Base-by-base conservation (phyloP, 2,113 vertebrate genomes). In the Mobula hypostoma region DNA sequence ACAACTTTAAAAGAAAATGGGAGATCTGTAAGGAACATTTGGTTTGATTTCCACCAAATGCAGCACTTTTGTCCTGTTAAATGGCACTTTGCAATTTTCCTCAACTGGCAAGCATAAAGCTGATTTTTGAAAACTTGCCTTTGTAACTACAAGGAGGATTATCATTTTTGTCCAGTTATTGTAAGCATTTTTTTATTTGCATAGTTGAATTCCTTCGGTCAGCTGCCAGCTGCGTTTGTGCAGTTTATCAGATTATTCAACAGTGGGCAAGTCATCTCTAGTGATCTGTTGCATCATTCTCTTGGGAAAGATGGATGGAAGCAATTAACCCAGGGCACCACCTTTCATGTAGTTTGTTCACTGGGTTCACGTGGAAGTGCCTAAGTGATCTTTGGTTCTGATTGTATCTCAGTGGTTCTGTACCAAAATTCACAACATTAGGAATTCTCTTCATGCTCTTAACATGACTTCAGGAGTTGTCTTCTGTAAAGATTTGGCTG, bases 301-400 rank as follows among this genome's bases (percentile, higher is more conserved):
- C 95, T 96, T 96, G 94, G 94, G 56, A 95, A 95, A 95, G 95
- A 95, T 95, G 68, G 95, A 95, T 95, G 95, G 94, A 94, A 96
- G 94, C 95, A 94, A 95, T 95, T 95, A 95, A 95, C 94, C 94
- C 94, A 94, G 94, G 95, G 94, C 95, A 87, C 95, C 94, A 61
- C 95, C 95, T 94, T 93, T 88, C 66, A 74, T 19, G 61, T 94
- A 94, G 94, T 83, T 76, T 61, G 9, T 94, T 94, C 63, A 79
- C 70, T 80, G 94, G 63, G 76, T 92, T 66, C 21, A 9, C 24
- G 19, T 87, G 48, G 56, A 61, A 61, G 7, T 27, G 24, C 36
- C 74, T 4, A 0, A 21, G 24, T 40, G 27, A 94, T 36, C 48
- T 15, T 61, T 24, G 11, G 58, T 77, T 78, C 32, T 63, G n/a